phyloP scores from a whole-genome alignment of 2,113 vertebrate species.

The Ameiurus melas region DNA sequence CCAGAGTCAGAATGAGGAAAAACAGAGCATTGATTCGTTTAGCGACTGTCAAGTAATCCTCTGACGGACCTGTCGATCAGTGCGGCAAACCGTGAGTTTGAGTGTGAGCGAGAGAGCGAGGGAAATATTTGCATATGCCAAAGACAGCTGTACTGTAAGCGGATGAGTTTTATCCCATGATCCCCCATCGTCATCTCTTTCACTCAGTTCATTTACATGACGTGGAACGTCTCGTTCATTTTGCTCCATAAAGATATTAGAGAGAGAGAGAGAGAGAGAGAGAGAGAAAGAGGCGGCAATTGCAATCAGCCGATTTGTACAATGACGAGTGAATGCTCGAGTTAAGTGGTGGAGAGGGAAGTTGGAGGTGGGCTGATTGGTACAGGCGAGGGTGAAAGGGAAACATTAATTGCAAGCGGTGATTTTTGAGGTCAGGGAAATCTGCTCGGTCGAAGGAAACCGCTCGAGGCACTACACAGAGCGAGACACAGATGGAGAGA shows the following conservation, averaged over 20 bases:
- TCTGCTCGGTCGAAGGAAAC: neutral
- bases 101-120: neutral
- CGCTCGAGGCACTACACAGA: neutral
- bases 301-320: neutral
- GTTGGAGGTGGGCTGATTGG: neutral
- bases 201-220: neutral
- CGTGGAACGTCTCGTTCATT: neutral
- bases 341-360: neutral
- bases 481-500: neutral
- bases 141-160: conserved; percentile 1
- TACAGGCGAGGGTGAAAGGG: neutral
- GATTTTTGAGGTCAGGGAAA: neutral
- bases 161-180: conserved; percentile 3
- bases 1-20: neutral
- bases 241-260: neutral
- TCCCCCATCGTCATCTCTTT: no score
- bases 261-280: neutral
- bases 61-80: neutral
- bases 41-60: neutral
- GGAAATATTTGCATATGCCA: conserved; percentile 27
- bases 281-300: neutral
- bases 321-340: neutral
- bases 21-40: neutral
- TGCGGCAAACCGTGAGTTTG: neutral
- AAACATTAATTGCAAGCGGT: neutral